Percentiles rank a stretch among this genome's conserved stretches.
Evolutionary conservation across 2,113 vertebrate genomes (phyloP).

Genomic region (Macquaria ambigua): DNA sequence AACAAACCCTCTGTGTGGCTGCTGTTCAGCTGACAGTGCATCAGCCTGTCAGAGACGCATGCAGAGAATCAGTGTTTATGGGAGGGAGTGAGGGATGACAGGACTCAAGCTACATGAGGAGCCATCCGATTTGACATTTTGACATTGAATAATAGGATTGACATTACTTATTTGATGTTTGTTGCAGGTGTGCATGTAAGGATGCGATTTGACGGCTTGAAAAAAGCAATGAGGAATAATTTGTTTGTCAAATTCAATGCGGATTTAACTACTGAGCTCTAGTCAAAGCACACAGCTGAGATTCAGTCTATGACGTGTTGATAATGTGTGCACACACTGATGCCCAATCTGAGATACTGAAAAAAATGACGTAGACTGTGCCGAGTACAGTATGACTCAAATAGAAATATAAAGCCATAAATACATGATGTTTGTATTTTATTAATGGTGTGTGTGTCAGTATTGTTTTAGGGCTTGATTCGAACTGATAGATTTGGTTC

Average conservation of each 20-base stretch:
- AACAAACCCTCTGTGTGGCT: slow-evolving; percentile 17
- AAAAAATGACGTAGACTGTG: not conserved
- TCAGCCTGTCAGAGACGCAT: not conserved
- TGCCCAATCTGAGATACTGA: not conserved
- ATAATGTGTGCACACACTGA: not conserved
- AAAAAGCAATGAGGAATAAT: not conserved
- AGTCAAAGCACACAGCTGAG: not conserved
- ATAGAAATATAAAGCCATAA: not conserved
- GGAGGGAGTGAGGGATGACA: not conserved
- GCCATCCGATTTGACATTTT: slow-evolving; percentile 33
- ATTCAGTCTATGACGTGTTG: not conserved
- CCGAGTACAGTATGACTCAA: not conserved
- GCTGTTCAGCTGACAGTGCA: slow-evolving; percentile 20
- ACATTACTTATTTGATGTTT: slow-evolving; percentile 1
- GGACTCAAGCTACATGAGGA: slow-evolving; percentile 21
- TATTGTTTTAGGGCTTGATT: not conserved
- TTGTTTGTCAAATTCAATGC: not conserved
- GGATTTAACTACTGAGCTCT: not conserved
- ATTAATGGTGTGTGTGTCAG: not conserved
- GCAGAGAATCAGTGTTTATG: not conserved
- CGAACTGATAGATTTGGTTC: not conserved
- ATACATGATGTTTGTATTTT: not conserved
- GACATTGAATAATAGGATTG: slow-evolving; percentile 21
- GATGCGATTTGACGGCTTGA: slow-evolving; percentile 30
- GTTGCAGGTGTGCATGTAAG: not conserved